A percentile compares a stretch with the other conserved stretches of the same genome.
phyloP scores from a whole-genome alignment of 2,797 vertebrate genomes.

The Spinibarbus caldwelli region DNA sequence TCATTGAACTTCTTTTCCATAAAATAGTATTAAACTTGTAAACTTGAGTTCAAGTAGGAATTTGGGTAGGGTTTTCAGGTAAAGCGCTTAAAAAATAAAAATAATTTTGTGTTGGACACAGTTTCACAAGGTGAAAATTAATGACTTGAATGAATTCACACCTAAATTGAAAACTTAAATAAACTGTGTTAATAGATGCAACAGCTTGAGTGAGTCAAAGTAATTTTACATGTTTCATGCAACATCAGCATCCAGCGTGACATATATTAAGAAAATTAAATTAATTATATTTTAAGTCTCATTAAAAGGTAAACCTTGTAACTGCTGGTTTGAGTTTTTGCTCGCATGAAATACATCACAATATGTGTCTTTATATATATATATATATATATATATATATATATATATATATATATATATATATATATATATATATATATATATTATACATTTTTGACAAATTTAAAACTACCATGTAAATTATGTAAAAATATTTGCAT shows the following conservation, averaged over 20 bases:
- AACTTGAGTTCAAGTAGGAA: not conserved
- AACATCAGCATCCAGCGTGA: not conserved
- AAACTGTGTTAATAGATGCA: constrained; percentile 30
- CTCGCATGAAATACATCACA: not conserved
- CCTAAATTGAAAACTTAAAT: constrained; percentile 12
- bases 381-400: too few species aligned
- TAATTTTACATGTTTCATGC: not conserved
- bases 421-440: too few species aligned
- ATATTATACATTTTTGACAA: too few species aligned
- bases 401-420: too few species aligned
- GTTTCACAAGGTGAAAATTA: constrained; percentile 3
- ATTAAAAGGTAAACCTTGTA: not conserved
- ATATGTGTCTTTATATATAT: too few species aligned
- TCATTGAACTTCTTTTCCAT: too few species aligned
- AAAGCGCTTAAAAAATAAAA: not conserved
- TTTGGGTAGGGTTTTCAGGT: not conserved
- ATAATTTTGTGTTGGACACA: not conserved
- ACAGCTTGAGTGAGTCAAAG: constrained; percentile 7
- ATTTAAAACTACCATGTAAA: too few species aligned
- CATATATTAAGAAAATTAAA: not conserved
- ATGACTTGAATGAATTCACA: constrained; percentile 5
- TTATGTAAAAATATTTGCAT: too few species aligned
- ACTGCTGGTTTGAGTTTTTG: not conserved
- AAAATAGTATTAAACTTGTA: not conserved
- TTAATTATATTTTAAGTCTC: not conserved